Evolutionary conservation across 2,888 invertebrate species (phyloP).

Genomic region (Abrostola tripartita): DNA sequence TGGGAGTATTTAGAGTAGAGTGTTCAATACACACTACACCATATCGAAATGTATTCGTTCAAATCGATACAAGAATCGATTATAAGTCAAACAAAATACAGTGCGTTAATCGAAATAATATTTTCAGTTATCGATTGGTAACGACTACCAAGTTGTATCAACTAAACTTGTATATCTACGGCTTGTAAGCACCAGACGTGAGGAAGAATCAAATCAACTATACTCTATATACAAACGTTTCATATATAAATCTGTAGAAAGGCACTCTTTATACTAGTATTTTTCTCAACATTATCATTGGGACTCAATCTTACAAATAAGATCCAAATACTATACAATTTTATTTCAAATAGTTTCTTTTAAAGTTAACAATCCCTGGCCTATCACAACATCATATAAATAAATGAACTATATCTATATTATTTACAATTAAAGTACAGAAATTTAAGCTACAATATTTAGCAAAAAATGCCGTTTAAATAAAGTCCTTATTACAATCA

Average conservation of each 20-base stretch:
- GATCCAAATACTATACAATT: constrained; percentile 15
- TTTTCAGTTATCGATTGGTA: neutral
- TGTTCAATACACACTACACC: neutral
- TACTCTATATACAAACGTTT: constrained; percentile 24
- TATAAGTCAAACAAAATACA: neutral
- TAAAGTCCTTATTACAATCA: constrained; percentile 18
- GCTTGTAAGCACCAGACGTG: constrained; percentile 20
- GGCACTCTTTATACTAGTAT: constrained; percentile 42
- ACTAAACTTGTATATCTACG: constrained; percentile 13
- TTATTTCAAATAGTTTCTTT: constrained; percentile 12
- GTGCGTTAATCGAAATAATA: constrained; percentile 5
- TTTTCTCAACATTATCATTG: constrained; percentile 24
- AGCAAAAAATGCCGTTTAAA: constrained; percentile 32
- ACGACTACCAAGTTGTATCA: neutral
- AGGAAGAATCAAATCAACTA: constrained; percentile 16
- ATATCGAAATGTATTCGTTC: neutral
- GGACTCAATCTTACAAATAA: constrained; percentile 31
- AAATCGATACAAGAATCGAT: constrained; percentile 13
- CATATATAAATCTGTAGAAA: constrained; percentile 33
- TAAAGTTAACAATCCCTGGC: constrained; percentile 26
- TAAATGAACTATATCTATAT: constrained; percentile 26
- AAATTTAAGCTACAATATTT: constrained; percentile 40
- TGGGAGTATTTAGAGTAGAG: neutral
- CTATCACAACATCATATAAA: constrained; percentile 41
- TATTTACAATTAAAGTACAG: constrained; percentile 42